phyloP scores from a whole-genome alignment of 2,888 invertebrate species.

The Brenthis daphne region DNA sequence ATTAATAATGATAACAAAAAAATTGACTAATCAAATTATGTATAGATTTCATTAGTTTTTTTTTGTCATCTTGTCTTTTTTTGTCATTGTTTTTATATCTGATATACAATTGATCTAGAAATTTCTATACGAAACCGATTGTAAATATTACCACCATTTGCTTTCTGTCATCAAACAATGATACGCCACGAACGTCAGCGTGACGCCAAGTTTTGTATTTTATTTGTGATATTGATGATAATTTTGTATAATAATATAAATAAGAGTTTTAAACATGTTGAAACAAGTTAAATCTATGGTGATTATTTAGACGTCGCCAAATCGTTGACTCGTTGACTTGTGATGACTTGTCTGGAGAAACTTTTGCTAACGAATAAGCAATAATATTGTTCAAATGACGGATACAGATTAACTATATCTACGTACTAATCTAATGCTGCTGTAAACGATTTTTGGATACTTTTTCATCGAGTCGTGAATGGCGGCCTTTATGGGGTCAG shows the following conservation, averaged over 20 bases:
- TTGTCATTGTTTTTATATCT: neutral
- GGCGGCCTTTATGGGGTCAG: neutral
- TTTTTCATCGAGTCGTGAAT: slow-evolving; percentile 1
- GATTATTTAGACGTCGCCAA: slow-evolving; percentile 59
- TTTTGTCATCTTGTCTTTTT: neutral
- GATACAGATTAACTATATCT: slow-evolving; percentile 15
- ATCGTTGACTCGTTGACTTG: slow-evolving; percentile 50
- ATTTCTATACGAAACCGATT: neutral
- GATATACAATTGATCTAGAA: neutral
- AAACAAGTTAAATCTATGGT: slow-evolving; percentile 71
- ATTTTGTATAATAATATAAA: slow-evolving; percentile 67
- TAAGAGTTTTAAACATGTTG: slow-evolving; percentile 76
- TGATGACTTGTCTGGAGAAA: neutral
- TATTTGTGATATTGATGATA: slow-evolving; percentile 79
- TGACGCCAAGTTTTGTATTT: slow-evolving; percentile 49
- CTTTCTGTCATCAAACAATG: neutral
- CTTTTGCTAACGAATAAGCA: slow-evolving; percentile 25
- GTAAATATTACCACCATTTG: neutral
- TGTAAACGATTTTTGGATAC: neutral
- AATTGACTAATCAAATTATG: no score
- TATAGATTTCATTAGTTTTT: no score
- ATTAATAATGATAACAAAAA: neutral
- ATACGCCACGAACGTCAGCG: slow-evolving; percentile 14
- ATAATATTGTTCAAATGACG: slow-evolving; percentile 26
- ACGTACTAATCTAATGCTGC: slow-evolving; percentile 8